phyloP scores from a whole-genome alignment of 2,888 invertebrate species.

The Troides helena region DNA sequence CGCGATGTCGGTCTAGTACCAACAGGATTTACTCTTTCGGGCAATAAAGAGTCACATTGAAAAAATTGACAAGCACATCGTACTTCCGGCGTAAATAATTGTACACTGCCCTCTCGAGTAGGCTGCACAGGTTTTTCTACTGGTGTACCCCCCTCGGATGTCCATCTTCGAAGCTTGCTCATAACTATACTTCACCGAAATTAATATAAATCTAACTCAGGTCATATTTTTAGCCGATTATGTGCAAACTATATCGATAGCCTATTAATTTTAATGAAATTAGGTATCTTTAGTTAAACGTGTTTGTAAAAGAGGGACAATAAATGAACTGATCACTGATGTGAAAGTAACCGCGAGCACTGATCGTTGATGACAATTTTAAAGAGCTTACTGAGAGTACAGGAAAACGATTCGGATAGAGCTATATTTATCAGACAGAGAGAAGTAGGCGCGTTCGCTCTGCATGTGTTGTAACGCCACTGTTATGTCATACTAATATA shows the following conservation, averaged over 20 bases:
- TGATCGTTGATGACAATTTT: conserved; percentile 77
- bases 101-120: conserved; percentile 85
- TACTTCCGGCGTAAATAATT: conserved; percentile 87
- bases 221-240: conserved; percentile 53
- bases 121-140: conserved; percentile 83
- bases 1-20: conserved; percentile 84
- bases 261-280: conserved; percentile 46
- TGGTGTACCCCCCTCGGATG: conserved; percentile 84
- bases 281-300: conserved; percentile 55
- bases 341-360: conserved; percentile 76
- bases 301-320: conserved; percentile 60
- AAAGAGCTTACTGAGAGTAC: conserved; percentile 74
- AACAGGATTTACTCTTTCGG: conserved; percentile 86
- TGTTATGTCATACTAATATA: conserved; percentile 69
- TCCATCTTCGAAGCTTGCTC: conserved; percentile 81
- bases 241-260: conserved; percentile 41
- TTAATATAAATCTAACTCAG: conserved; percentile 38
- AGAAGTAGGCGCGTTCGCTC: conserved; percentile 75
- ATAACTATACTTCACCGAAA: conserved; percentile 60
- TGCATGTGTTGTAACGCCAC: conserved; percentile 63
- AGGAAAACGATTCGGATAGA: conserved; percentile 66
- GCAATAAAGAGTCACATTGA: conserved; percentile 88
- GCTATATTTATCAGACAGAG: conserved; percentile 75
- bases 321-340: conserved; percentile 73
- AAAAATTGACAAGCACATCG: conserved; percentile 93